A percentile compares a stretch with the other conserved stretches of the same genome.
Conservation (phyloP, 2,113 vertebrate species). For the Barbus barbus region DNA sequence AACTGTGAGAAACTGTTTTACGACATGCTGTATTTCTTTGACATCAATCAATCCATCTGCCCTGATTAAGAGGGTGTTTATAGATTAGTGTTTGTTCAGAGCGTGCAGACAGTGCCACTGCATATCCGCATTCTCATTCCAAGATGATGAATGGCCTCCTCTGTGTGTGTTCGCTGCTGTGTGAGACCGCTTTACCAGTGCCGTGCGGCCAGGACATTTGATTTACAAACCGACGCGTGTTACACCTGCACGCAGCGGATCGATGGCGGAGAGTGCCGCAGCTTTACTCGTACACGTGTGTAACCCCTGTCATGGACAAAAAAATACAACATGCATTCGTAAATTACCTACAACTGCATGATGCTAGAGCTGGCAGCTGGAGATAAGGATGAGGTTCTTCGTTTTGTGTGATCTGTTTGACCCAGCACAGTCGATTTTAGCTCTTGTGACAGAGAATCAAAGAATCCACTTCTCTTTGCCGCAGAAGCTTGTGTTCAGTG, state of each 20-base stretch:
- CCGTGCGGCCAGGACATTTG: background rate
- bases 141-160: constrained; percentile 28
- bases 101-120: background rate
- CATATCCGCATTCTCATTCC: background rate
- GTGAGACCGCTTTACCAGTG: constrained; percentile 3
- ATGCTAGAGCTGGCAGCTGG: constrained; percentile 7
- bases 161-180: background rate
- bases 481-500: constrained; percentile 24
- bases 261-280: constrained; percentile 5
- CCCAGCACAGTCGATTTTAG: constrained; percentile 1
- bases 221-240: constrained; percentile 24
- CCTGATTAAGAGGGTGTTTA: constrained; percentile 24
- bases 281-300: background rate
- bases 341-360: background rate
- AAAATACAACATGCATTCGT: background rate
- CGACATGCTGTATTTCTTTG: constrained; percentile 11
- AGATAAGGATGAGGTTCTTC: background rate
- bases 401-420: background rate
- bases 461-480: constrained; percentile 2
- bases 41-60: constrained; percentile 23
- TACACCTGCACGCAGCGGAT: background rate
- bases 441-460: constrained; percentile 1
- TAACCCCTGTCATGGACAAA: constrained; percentile 3
- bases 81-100: constrained; percentile 36
- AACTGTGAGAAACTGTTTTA: background rate